Evolutionary conservation across 2,797 vertebrate species (phyloP).

Genomic region (Semaprochilodus insignis): DNA sequence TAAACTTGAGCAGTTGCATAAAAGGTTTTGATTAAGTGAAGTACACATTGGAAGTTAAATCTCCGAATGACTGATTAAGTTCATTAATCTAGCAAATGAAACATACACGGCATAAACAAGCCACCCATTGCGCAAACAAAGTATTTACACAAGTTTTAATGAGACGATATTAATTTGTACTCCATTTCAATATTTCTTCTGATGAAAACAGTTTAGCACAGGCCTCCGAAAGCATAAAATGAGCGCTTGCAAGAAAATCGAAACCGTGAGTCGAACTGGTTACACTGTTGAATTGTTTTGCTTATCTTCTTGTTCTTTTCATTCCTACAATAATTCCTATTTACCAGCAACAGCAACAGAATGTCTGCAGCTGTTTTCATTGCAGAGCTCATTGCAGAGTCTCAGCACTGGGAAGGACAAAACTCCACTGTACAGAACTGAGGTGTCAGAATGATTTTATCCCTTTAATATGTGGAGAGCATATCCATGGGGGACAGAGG

Average conservation of each 20-base stretch:
- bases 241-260: not conserved
- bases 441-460: not conserved
- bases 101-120: constrained; percentile 30
- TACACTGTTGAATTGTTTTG: not conserved
- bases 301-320: not conserved
- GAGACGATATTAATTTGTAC: constrained; percentile 40
- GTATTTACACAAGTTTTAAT: constrained; percentile 16
- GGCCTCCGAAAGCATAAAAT: not conserved
- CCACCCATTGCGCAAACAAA: constrained; percentile 24
- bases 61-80: constrained; percentile 48
- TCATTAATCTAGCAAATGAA: constrained; percentile 52
- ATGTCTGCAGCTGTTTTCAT: not conserved
- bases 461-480: not conserved
- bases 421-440: not conserved
- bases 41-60: constrained; percentile 18
- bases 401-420: not conserved
- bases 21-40: constrained; percentile 40
- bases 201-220: not conserved
- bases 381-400: not conserved
- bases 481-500: not conserved
- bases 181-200: constrained; percentile 11
- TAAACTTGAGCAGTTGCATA: constrained; percentile 10
- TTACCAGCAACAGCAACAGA: not conserved
- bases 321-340: not conserved
- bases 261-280: not conserved